Evolutionary conservation across 2,797 vertebrate genomes (phyloP), one percentile per base, ranked within the genome.

Genomic region (Anomalospiza imberbis): DNA sequence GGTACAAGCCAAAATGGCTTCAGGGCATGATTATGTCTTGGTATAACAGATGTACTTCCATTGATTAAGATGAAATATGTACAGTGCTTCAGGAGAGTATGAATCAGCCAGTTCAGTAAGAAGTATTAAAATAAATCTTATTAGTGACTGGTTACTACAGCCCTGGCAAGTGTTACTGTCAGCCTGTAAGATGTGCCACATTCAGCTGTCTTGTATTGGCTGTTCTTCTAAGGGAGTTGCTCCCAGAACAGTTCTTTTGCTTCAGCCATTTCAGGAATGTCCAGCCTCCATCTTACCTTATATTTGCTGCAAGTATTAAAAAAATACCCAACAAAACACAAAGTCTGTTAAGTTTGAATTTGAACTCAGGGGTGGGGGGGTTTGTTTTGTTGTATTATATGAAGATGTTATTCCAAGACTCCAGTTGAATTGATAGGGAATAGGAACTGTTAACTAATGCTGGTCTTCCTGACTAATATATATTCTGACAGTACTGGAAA

Each of bases 311-410:
- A 57, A 72, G 22, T 55, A 47, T 70, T 74, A n/a, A 34, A 47
- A 24, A 71, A n/a, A 20, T 26, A 32, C 2, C 10, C 9, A 24
- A 17, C 9, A 42, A 9, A 44, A 12, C 12, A n/a, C 6, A 26
- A 54, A 48, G 40, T 20, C 40, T 38, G 5, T 13, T 91, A 72
- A n/a, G 16, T 60, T 76, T 65, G 17, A 67, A 74, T 57, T 81
- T 29, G 32, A 88, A 62, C 53, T 76, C 25, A 15, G 20, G 28
- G 6, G 1, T 6, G 0, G 0, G 0, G 0, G 2, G 5, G 8
- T 48, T 61, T 62, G 29, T 38, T 81, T 47, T 66, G 10, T 13
- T 82, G 63, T 74, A 20, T 71, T 92, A 89, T 54, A 60, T 13
- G 47, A 58, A 85, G 29, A 17, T 66, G 11, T 82, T 87, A 65